Evolutionary conservation across 2,888 invertebrate genomes (phyloP).

Genomic region (Apodemia zela): DNA sequence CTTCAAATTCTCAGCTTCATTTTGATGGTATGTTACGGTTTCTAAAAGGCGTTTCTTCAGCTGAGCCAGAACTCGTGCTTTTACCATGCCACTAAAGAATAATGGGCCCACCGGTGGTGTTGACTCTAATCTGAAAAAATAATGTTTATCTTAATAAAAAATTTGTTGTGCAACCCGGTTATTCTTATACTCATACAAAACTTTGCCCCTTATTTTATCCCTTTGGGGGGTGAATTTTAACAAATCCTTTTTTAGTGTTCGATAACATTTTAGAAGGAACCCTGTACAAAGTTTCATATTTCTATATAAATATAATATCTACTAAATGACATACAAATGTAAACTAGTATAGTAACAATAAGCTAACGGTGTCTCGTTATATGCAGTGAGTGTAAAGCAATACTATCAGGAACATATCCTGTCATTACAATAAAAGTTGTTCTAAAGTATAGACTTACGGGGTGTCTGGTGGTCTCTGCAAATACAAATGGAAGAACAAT

Average conservation of each 20-base stretch:
- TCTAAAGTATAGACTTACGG: constrained; percentile 37
- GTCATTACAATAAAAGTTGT: too few species aligned
- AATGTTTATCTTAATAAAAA: neutral
- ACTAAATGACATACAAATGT: too few species aligned
- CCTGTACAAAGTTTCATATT: neutral
- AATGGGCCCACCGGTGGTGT: constrained; percentile 58
- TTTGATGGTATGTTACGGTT: constrained; percentile 49
- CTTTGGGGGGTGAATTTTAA: too few species aligned
- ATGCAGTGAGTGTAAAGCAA: too few species aligned
- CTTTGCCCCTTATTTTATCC: too few species aligned
- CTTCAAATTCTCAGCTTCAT: constrained; percentile 42
- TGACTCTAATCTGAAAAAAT: constrained; percentile 38
- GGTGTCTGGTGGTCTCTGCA: constrained; percentile 49
- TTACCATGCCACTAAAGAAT: constrained; percentile 67
- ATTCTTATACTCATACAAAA: too few species aligned
- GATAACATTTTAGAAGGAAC: too few species aligned
- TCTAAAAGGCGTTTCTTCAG: constrained; percentile 58
- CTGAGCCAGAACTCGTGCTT: constrained; percentile 54
- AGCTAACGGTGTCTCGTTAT: too few species aligned
- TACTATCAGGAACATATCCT: too few species aligned
- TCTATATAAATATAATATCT: neutral
- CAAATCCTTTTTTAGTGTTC: too few species aligned
- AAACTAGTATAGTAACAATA: too few species aligned
- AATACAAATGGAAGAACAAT: constrained; percentile 58
- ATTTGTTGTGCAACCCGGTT: too few species aligned